Percentiles rank a stretch among this genome's conserved stretches.
Evolutionary conservation across 2,797 vertebrate species (phyloP).

Genomic region (Sebastes nivosus): DNA sequence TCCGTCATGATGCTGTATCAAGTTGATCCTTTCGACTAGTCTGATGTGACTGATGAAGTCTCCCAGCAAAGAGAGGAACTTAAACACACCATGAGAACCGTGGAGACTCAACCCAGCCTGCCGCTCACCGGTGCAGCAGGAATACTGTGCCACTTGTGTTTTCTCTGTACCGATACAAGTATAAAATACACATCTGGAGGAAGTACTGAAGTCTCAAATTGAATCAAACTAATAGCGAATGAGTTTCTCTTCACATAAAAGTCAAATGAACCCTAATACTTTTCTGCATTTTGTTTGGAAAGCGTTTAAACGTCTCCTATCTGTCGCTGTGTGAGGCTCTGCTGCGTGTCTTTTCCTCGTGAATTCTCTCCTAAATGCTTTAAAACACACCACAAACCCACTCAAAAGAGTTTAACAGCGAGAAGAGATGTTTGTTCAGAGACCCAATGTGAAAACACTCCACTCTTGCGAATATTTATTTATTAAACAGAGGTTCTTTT

Average conservation of each 20-base stretch:
- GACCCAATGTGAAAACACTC: background rate
- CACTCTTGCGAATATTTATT: accelerated
- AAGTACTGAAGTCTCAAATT: accelerated
- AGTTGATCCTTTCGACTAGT: background rate
- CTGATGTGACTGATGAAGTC: background rate
- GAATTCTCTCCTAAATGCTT: slow-evolving; percentile 1
- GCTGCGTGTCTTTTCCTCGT: background rate
- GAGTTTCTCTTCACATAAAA: accelerated
- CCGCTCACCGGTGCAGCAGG: background rate
- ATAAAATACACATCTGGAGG: background rate
- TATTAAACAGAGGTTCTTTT: background rate
- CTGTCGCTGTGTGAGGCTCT: background rate
- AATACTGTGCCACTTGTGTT: slow-evolving; percentile 15
- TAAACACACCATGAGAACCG: background rate
- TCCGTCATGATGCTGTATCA: background rate
- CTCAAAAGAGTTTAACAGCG: accelerated
- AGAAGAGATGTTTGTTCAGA: background rate
- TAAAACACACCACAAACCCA: background rate
- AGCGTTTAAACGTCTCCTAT: background rate
- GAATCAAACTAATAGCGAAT: accelerated
- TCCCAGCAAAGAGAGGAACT: background rate
- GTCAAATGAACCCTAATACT: accelerated
- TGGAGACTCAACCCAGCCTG: background rate
- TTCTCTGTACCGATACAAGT: background rate
- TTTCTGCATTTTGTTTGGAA: accelerated